Evolutionary conservation across 1,140 invertebrate genomes (phyloP).

Genomic region (Oncopodura yosiiana): DNA sequence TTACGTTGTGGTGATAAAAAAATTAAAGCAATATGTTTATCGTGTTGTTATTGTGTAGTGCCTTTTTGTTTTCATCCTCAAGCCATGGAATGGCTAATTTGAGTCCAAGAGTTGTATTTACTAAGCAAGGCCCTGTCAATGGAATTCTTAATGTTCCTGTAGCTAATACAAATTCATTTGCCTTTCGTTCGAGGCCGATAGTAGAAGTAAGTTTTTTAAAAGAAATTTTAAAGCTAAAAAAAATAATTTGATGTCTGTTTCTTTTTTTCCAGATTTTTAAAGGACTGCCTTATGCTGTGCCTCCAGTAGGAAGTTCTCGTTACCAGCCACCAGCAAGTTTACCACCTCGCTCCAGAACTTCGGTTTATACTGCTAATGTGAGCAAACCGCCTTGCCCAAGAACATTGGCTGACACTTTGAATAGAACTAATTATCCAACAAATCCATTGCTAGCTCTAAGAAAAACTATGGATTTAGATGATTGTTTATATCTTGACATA

Average conservation of each 20-base stretch:
- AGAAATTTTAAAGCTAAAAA: neutral
- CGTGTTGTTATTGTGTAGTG: too few species aligned
- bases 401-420: slow-evolving; percentile 12
- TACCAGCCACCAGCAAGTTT: slow-evolving; percentile 29
- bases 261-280: slow-evolving; percentile 24
- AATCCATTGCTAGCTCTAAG: slow-evolving; percentile 14
- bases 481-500: slow-evolving; percentile 31
- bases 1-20: too few species aligned
- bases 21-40: too few species aligned
- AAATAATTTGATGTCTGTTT: neutral
- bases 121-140: slow-evolving; percentile 30
- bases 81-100: slow-evolving; percentile 7
- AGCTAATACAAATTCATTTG: slow-evolving; percentile 7
- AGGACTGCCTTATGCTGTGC: slow-evolving; percentile 32
- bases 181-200: slow-evolving; percentile 17
- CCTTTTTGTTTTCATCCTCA: too few species aligned
- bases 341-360: slow-evolving; percentile 12
- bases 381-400: slow-evolving; percentile 28
- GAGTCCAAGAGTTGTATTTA: slow-evolving; percentile 31
- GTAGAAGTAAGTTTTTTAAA: slow-evolving; percentile 26
- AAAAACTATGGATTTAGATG: slow-evolving; percentile 25
- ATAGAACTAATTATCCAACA: slow-evolving; percentile 17
- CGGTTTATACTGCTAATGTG: slow-evolving; percentile 29
- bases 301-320: slow-evolving; percentile 18
- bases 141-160: slow-evolving; percentile 27